Percentiles rank a stretch among this genome's conserved stretches.
phyloP scores from a whole-genome alignment of 2,888 invertebrate genomes.

The Gymnosoma rotundatum region DNA sequence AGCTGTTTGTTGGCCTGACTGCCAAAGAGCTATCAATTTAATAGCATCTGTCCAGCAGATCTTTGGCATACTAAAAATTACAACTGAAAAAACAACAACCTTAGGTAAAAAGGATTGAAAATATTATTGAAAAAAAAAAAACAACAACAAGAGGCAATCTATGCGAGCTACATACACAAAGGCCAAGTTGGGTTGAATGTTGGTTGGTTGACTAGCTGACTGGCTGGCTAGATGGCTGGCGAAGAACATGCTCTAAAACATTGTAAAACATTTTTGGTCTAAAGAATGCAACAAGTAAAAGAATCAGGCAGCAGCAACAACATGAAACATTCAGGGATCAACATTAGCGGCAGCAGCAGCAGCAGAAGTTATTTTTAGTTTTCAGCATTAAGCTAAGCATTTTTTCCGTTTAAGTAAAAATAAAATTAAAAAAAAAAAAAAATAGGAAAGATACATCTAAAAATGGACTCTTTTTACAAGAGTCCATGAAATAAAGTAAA shows the following conservation, averaged over 20 bases:
- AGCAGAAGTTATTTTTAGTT: slow-evolving; percentile 68
- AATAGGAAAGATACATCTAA: slow-evolving; percentile 21
- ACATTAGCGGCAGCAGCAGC: slow-evolving; percentile 29
- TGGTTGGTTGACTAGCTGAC: background rate
- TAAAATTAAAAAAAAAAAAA: slow-evolving; percentile 54
- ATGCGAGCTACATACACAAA: slow-evolving; percentile 47
- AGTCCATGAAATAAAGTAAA: slow-evolving; percentile 35
- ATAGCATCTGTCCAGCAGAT: slow-evolving; percentile 79
- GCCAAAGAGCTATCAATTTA: slow-evolving; percentile 78
- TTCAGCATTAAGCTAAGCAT: slow-evolving; percentile 63
- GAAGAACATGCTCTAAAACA: slow-evolving; percentile 69
- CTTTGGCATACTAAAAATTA: slow-evolving; percentile 36
- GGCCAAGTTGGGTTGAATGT: slow-evolving; percentile 50
- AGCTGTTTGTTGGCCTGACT: slow-evolving; percentile 45
- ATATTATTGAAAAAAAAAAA: slow-evolving; percentile 6
- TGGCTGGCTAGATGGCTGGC: slow-evolving; percentile 47
- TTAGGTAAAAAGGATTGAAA: slow-evolving; percentile 39
- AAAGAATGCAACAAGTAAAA: slow-evolving; percentile 64
- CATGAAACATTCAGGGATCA: slow-evolving; percentile 31
- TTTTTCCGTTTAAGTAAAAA: slow-evolving; percentile 59
- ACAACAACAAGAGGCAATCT: slow-evolving; percentile 52
- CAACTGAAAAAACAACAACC: background rate
- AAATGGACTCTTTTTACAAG: slow-evolving; percentile 32
- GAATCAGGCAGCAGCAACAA: slow-evolving; percentile 26
- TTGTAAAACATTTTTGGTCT: slow-evolving; percentile 68